A percentile compares a stretch with the other conserved stretches of the same genome.
Evolutionary conservation across 2,113 vertebrate species (phyloP).

Genomic region (Phoenicopterus ruber): DNA sequence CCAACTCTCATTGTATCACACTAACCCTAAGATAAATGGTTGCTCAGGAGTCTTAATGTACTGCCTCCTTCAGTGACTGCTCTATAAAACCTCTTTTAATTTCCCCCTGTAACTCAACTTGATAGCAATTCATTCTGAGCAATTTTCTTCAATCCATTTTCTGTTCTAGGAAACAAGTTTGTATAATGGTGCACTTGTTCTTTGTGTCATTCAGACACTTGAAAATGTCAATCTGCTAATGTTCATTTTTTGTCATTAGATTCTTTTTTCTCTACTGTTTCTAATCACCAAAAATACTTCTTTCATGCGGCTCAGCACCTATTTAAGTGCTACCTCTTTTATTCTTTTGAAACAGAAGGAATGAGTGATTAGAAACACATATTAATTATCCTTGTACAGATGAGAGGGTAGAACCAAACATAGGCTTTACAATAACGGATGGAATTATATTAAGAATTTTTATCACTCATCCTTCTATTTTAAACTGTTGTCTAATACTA

Average conservation of each 20-base stretch:
- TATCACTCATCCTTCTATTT: background rate
- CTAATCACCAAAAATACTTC: slow-evolving; percentile 4
- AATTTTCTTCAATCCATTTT: slow-evolving; percentile 34
- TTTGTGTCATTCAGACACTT: slow-evolving; percentile 19
- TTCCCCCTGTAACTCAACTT: background rate
- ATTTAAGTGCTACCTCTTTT: background rate
- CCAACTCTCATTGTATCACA: background rate
- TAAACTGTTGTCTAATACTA: background rate
- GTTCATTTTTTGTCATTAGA: slow-evolving; percentile 1
- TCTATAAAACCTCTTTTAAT: slow-evolving; percentile 21
- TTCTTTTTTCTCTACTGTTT: background rate
- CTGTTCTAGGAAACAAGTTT: slow-evolving; percentile 12
- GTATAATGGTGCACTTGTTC: slow-evolving; percentile 18
- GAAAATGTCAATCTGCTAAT: background rate
- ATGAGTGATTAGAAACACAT: background rate
- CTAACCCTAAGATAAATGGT: background rate
- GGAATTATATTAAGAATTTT: background rate
- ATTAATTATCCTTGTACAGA: slow-evolving; percentile 6
- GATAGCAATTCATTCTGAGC: slow-evolving; percentile 17
- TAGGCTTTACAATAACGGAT: background rate
- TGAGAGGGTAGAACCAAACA: background rate
- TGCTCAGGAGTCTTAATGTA: background rate
- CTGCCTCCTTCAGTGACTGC: background rate
- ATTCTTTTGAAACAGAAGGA: slow-evolving; percentile 16
- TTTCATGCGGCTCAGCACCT: background rate